These are phyloP conservation scores for Crotalus tigris DNA, from an alignment of 2,113 vertebrate genomes.

Conservation along the genomic window DNA sequence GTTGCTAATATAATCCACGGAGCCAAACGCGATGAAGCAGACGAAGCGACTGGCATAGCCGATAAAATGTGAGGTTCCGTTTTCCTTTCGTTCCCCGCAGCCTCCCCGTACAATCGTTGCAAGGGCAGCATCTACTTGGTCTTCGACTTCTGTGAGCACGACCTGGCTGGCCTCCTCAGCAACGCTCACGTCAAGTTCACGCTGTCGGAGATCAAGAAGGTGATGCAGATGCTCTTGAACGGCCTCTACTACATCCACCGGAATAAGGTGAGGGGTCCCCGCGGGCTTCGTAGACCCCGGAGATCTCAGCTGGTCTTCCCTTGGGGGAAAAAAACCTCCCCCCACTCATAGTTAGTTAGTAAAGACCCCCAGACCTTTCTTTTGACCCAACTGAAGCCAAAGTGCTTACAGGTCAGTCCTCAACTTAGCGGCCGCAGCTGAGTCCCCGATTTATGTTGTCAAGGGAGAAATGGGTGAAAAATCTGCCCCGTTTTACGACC, in stretches of 20 bases:
- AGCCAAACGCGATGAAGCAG: fast-evolving
- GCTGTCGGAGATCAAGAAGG: slow-evolving; percentile 94
- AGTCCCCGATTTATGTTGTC: too few relatives aligned
- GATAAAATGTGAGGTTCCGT: too few relatives aligned
- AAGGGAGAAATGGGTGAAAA: too few relatives aligned
- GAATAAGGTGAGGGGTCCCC: slow-evolving; percentile 82
- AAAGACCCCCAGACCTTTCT: too few relatives aligned
- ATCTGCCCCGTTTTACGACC: too few relatives aligned
- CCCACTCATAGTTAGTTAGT: too few relatives aligned
- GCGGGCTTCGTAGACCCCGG: not conserved
- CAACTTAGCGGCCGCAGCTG: too few relatives aligned
- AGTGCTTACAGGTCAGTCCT: too few relatives aligned
- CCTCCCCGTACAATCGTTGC: slow-evolving; percentile 94
- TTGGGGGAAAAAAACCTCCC: too few relatives aligned
- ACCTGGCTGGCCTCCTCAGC: slow-evolving; percentile 93
- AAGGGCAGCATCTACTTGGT: slow-evolving; percentile 98
- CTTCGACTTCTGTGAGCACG: slow-evolving; percentile 98
- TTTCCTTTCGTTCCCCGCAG: slow-evolving; percentile 58
- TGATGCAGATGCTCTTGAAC: slow-evolving; percentile 98
- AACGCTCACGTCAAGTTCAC: slow-evolving; percentile 96
- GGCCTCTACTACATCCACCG: slow-evolving; percentile 98
- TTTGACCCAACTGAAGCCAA: too few relatives aligned
- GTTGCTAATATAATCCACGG: not conserved
- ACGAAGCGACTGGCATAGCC: not conserved
- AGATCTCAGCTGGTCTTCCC: not conserved